These are phyloP conservation scores for Sardina pilchardus DNA, from an alignment of 2,113 vertebrate genomes.

Conservation along the genomic window DNA sequence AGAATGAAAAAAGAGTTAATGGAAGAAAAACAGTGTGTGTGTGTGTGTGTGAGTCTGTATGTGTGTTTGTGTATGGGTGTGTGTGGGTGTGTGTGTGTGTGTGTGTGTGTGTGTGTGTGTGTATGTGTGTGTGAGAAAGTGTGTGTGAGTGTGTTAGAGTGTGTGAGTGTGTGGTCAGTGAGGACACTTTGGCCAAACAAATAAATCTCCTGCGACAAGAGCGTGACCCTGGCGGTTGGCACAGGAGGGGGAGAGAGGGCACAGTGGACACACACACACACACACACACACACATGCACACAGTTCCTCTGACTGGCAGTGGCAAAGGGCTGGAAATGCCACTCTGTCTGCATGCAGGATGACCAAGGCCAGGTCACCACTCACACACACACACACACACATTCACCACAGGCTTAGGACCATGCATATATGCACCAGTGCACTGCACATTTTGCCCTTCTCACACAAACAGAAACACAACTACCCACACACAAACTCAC, in stretches of 20 bases:
- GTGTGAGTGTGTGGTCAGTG: neutral
- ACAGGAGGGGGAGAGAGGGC: neutral
- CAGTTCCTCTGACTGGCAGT: neutral
- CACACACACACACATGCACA: neutral
- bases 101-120: too few relatives aligned
- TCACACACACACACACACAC: neutral
- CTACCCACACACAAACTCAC: conserved; percentile 46
- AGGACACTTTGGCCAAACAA: conserved; percentile 34
- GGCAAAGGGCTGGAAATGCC: neutral
- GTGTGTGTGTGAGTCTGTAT: too few relatives aligned
- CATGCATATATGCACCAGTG: conserved; percentile 36
- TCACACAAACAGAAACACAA: neutral
- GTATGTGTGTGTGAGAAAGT: too few relatives aligned
- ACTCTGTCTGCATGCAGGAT: too few relatives aligned
- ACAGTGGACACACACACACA: neutral
- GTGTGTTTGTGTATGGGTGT: too few relatives aligned
- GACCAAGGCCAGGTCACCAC: neutral
- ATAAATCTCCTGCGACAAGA: conserved; percentile 50
- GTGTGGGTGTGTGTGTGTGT: too few relatives aligned
- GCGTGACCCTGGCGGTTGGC: conserved; percentile 29
- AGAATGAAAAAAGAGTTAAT: too few relatives aligned
- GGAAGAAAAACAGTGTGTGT: too few relatives aligned
- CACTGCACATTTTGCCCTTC: too few relatives aligned
- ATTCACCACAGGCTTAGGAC: conserved; percentile 17
- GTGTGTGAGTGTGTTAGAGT: neutral